Conservation (phyloP, 2,113 vertebrate genomes). For the Nerophis ophidion region DNA sequence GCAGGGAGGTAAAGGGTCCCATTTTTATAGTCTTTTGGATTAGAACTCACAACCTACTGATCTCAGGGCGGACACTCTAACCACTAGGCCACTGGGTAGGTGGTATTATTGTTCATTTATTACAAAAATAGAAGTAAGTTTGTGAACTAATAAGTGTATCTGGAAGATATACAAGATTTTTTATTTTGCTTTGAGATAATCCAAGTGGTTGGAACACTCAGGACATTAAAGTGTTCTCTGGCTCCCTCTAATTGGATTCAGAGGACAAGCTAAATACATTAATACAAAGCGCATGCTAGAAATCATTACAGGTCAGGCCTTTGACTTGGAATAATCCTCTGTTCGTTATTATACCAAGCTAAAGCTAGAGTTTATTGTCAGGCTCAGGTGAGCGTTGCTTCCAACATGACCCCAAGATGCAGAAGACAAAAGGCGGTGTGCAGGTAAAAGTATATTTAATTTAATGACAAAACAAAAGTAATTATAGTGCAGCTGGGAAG, state of each 20-base stretch:
- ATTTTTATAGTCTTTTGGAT: too few relatives aligned
- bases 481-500: too few relatives aligned
- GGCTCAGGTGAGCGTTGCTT: too few relatives aligned
- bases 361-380: background rate
- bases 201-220: background rate
- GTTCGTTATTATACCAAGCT: background rate
- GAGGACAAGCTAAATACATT: constrained; percentile 44
- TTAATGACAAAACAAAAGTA: too few relatives aligned
- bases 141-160: background rate
- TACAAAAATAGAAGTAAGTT: background rate
- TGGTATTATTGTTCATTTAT: constrained; percentile 12
- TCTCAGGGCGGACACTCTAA: too few relatives aligned
- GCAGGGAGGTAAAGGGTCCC: too few relatives aligned
- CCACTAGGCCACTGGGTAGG: too few relatives aligned
- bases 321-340: background rate
- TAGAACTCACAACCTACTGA: too few relatives aligned
- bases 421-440: too few relatives aligned
- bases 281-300: constrained; percentile 36
- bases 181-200: background rate
- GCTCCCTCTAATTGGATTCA: constrained; percentile 59
- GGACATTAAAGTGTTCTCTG: constrained; percentile 10
- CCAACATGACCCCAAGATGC: too few relatives aligned
- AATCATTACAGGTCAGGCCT: constrained; percentile 27
- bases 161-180: background rate
- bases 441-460: too few relatives aligned